Percentiles rank a stretch among this genome's conserved stretches.
These are phyloP conservation scores for Apteryx owenii DNA, from an alignment of 2,113 vertebrate species.

Conservation along the genomic window DNA sequence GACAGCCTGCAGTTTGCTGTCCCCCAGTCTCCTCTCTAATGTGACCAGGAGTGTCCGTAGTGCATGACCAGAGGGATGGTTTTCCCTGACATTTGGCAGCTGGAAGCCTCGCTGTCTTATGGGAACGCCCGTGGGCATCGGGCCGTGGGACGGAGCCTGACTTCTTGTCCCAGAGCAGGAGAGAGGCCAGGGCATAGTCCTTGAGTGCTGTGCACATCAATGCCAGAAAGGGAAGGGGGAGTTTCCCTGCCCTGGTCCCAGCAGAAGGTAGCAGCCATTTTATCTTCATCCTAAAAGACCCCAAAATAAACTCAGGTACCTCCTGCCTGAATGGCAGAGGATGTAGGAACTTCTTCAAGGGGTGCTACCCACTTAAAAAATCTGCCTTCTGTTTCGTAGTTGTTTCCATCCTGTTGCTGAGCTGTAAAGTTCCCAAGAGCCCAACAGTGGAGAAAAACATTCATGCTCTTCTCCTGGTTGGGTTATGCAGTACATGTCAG, in stretches of 20 bases:
- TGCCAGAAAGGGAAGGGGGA: not conserved
- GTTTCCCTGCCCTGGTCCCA: not conserved
- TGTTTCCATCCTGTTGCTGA: conserved; percentile 8
- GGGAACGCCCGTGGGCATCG: not conserved
- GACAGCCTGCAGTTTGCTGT: not conserved
- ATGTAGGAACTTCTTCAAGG: not conserved
- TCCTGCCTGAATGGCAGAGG: not conserved
- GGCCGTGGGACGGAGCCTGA: not conserved
- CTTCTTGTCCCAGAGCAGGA: not conserved
- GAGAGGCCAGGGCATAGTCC: not conserved
- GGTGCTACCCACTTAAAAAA: not conserved
- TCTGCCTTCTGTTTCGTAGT: fast-evolving
- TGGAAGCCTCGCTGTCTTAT: not conserved
- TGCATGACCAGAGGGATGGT: not conserved
- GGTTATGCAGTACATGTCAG: not conserved
- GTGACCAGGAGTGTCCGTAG: not conserved
- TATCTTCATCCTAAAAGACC: not conserved
- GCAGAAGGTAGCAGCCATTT: not conserved
- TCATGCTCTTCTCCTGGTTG: not conserved
- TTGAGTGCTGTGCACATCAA: not conserved
- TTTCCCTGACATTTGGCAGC: not conserved
- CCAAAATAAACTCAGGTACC: not conserved
- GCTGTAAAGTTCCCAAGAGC: not conserved
- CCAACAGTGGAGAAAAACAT: not conserved
- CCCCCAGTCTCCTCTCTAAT: not conserved